Conservation (phyloP, 2,113 vertebrate species). For the Microtus pennsylvanicus region DNA sequence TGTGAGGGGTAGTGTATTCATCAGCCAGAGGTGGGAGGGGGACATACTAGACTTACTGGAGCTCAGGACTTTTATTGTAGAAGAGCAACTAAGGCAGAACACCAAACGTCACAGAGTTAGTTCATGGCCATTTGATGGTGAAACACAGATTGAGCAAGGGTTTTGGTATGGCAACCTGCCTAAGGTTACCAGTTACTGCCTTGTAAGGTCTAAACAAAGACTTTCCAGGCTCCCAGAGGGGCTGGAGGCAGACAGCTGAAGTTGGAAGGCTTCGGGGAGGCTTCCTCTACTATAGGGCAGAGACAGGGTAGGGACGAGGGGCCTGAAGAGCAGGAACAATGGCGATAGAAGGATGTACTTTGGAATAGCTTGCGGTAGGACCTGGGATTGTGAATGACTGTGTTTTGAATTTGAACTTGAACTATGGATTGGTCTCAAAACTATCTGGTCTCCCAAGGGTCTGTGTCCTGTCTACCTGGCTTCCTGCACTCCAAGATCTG, state of each 20-base stretch:
- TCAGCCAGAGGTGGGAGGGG: accelerated
- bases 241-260: neutral
- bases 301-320: neutral
- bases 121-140: neutral
- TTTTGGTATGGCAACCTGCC: neutral
- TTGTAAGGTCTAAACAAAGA: neutral
- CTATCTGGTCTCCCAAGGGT: neutral
- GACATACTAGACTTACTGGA: neutral
- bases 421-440: slow-evolving; percentile 1
- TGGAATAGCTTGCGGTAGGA: neutral
- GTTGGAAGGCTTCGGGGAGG: neutral
- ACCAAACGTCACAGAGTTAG: neutral
- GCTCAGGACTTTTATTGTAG: neutral
- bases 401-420: slow-evolving; percentile 5
- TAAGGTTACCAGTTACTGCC: neutral
- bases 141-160: neutral
- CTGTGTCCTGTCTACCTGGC: neutral
- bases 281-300: neutral
- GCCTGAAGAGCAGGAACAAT: neutral
- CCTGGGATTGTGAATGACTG: neutral
- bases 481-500: neutral
- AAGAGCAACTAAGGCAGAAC: neutral
- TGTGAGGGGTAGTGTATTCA: no score
- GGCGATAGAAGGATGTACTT: neutral
- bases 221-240: neutral